Evolutionary conservation across 2,113 vertebrate species (phyloP).

Genomic region (Thalassarche chlororhynchos): DNA sequence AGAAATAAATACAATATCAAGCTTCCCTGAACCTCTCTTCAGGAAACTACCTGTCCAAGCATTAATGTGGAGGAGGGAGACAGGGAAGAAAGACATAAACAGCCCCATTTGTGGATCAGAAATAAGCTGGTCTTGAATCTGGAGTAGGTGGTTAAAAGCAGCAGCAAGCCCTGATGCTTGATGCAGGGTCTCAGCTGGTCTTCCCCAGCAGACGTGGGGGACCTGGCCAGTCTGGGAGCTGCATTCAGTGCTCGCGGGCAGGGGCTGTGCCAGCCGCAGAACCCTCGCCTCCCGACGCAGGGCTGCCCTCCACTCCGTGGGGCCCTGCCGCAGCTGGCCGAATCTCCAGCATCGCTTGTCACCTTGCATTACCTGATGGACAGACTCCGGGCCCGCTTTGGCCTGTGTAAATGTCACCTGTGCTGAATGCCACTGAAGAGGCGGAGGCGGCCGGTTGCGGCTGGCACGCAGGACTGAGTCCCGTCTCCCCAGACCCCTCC

Average conservation of each 20-base stretch:
- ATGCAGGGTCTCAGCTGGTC: not conserved
- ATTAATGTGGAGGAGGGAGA: not conserved
- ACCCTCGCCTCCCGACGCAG: rapidly evolving
- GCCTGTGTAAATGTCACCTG: slow-evolving; percentile 52
- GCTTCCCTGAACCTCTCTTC: not conserved
- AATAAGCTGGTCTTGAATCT: not conserved
- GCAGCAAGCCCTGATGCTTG: not conserved
- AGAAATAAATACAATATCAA: not conserved
- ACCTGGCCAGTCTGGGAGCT: not conserved
- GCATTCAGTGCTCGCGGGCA: rapidly evolving
- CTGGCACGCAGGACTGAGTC: not conserved
- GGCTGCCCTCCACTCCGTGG: not conserved
- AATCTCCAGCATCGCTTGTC: not conserved
- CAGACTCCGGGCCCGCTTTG: not conserved
- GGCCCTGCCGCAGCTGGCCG: not conserved
- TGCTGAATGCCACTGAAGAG: not conserved
- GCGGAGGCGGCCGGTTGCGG: not conserved
- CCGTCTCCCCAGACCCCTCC: not conserved
- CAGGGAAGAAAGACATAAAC: not conserved
- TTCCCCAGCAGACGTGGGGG: not conserved
- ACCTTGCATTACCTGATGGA: slow-evolving; percentile 1
- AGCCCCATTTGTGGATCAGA: not conserved
- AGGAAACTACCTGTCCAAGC: not conserved
- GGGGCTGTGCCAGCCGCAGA: not conserved
- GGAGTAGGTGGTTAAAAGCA: not conserved